A percentile compares a stretch with the other conserved stretches of the same genome.
Conservation (phyloP, 1,140 invertebrate species). For the Bicyclus anynana region DNA sequence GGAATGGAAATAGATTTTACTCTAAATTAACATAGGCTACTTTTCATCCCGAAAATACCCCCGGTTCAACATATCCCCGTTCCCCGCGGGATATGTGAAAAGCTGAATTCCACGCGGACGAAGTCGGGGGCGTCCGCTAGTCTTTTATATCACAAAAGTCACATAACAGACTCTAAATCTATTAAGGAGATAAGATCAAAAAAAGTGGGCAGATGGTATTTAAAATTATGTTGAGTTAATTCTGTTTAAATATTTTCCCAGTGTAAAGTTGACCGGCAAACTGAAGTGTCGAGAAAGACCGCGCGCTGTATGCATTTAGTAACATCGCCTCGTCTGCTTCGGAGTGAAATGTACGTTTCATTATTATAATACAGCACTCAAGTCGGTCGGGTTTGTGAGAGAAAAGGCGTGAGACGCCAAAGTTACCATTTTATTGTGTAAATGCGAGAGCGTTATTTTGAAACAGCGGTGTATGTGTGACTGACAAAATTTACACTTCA, state of each 20-base stretch:
- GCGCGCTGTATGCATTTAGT: conserved; percentile 28
- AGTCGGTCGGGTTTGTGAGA: conserved; percentile 24
- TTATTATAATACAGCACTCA: conserved; percentile 40
- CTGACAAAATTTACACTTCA: conserved; percentile 15
- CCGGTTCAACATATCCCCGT: too few relatives aligned
- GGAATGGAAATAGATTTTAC: too few relatives aligned
- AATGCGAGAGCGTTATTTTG: conserved; percentile 26
- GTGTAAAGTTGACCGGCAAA: conserved; percentile 19
- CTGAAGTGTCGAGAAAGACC: conserved; percentile 25
- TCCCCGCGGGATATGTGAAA: too few relatives aligned
- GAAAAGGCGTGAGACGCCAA: conserved; percentile 30
- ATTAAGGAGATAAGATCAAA: too few relatives aligned
- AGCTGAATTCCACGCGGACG: too few relatives aligned
- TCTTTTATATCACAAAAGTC: too few relatives aligned
- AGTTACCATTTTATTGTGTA: conserved; percentile 31
- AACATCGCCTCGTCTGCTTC: conserved; percentile 27
- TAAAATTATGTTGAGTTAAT: conserved; percentile 18
- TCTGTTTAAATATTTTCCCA: conserved; percentile 26
- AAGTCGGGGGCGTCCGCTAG: too few relatives aligned
- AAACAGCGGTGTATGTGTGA: conserved; percentile 6
- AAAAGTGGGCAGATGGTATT: neutral
- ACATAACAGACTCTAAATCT: too few relatives aligned
- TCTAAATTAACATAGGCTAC: too few relatives aligned
- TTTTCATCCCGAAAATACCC: too few relatives aligned
- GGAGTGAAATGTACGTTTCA: conserved; percentile 41